Conservation (phyloP, 2,888 invertebrate genomes). For the Eristalinus sepulchralis region DNA sequence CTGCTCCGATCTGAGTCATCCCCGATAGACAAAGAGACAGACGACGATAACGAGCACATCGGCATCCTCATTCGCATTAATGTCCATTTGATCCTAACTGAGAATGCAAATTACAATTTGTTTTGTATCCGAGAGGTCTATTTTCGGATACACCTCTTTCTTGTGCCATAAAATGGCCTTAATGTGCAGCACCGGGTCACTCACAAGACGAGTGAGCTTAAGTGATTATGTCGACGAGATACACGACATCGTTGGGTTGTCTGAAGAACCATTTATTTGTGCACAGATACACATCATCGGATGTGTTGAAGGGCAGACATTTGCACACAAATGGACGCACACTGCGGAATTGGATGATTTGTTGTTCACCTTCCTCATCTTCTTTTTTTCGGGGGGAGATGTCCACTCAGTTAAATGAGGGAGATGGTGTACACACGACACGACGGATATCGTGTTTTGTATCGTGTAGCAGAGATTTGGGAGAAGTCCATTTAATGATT, state of each 20-base stretch:
- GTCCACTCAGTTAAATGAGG: background rate
- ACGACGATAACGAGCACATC: background rate
- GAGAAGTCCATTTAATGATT: background rate
- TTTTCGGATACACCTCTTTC: background rate
- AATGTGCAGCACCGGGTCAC: background rate
- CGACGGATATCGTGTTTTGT: background rate
- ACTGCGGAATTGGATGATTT: background rate
- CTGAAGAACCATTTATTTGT: conserved; percentile 10
- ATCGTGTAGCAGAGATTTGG: background rate
- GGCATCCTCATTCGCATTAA: background rate
- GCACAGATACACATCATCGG: background rate
- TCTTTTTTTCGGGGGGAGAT: background rate
- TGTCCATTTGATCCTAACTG: background rate
- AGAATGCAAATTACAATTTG: background rate
- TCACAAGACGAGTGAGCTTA: background rate
- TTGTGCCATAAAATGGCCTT: background rate
- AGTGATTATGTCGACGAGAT: conserved; percentile 21
- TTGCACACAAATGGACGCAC: background rate
- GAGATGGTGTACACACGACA: background rate
- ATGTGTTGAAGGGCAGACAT: background rate
- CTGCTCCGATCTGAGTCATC: background rate
- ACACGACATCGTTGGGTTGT: background rate
- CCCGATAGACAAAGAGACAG: background rate
- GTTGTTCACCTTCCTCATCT: background rate
- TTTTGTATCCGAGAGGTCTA: background rate